Evolutionary conservation across 1,140 invertebrate species (phyloP).

Genomic region (Calephelis virginiensis): DNA sequence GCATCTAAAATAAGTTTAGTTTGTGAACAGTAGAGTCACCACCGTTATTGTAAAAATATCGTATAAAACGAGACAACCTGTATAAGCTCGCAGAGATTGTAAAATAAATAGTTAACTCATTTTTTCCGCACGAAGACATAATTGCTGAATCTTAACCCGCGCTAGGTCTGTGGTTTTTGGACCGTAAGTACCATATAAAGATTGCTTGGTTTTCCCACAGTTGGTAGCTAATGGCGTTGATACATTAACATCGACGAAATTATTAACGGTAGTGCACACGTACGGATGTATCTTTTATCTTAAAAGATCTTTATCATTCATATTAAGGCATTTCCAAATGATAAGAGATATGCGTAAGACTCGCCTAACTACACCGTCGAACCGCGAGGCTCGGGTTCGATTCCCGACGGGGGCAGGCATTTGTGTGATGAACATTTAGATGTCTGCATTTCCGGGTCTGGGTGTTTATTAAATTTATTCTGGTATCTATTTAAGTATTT

Average conservation of each 20-base stretch:
- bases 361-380: too few species aligned
- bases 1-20: too few species aligned
- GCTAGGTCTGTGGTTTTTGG: conserved; percentile 6
- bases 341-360: too few species aligned
- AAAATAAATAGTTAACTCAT: conserved; percentile 13
- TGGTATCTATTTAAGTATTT: too few species aligned
- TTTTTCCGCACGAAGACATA: conserved; percentile 7
- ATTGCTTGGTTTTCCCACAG: conserved; percentile 5
- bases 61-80: neutral
- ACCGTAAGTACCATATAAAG: conserved; percentile 4
- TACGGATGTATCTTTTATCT: neutral
- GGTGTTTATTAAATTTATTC: too few species aligned
- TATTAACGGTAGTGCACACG: neutral
- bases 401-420: too few species aligned
- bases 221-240: neutral
- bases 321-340: too few species aligned
- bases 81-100: conserved; percentile 1
- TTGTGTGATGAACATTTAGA: too few species aligned
- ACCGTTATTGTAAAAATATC: neutral
- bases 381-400: too few species aligned
- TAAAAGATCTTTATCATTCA: too few species aligned
- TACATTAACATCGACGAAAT: neutral
- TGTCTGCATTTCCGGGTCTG: too few species aligned
- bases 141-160: neutral
- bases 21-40: too few species aligned